Evolutionary conservation across 1,140 invertebrate genomes (phyloP).

Genomic region (Hesperophylax magnus): DNA sequence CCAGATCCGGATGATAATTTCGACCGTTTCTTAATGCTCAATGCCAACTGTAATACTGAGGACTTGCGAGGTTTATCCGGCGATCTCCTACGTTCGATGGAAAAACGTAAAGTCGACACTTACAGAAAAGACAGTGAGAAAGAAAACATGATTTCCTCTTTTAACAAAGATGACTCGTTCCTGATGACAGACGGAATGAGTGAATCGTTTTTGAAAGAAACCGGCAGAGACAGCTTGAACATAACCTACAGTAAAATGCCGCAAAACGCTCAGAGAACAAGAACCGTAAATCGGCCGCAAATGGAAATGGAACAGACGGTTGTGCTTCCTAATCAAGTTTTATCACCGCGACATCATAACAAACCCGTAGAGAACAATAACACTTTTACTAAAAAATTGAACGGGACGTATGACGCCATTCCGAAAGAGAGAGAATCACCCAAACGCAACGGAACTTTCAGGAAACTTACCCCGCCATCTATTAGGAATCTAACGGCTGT

Average conservation of each 20-base stretch:
- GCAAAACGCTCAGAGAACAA: constrained; percentile 1
- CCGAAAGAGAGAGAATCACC: constrained; percentile 62
- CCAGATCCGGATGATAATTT: constrained; percentile 50
- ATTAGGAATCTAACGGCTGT: constrained; percentile 34
- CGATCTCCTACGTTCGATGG: constrained; percentile 37
- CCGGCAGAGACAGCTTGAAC: constrained; percentile 64
- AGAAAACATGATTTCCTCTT: constrained; percentile 60
- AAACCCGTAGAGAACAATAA: constrained; percentile 34
- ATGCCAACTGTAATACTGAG: constrained; percentile 55
- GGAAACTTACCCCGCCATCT: constrained; percentile 61
- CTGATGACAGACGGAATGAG: constrained; percentile 52
- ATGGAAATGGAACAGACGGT: constrained; percentile 61
- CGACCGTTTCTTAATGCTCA: constrained; percentile 51
- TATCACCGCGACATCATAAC: constrained; percentile 32
- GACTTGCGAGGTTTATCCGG: constrained; percentile 52
- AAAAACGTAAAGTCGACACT: constrained; percentile 56
- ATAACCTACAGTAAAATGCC: constrained; percentile 65
- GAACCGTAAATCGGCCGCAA: constrained; percentile 16
- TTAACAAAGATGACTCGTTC: constrained; percentile 65
- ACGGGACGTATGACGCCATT: constrained; percentile 34
- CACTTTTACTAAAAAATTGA: constrained; percentile 40
- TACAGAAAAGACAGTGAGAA: constrained; percentile 65
- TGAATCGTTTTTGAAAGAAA: constrained; percentile 54
- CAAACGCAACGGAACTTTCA: constrained; percentile 67
- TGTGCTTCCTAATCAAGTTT: constrained; percentile 59